Percentiles rank a stretch among this genome's conserved stretches.
These are phyloP conservation scores for Electrophaes corylata DNA, from an alignment of 2,888 invertebrate genomes.

Conservation along the genomic window DNA sequence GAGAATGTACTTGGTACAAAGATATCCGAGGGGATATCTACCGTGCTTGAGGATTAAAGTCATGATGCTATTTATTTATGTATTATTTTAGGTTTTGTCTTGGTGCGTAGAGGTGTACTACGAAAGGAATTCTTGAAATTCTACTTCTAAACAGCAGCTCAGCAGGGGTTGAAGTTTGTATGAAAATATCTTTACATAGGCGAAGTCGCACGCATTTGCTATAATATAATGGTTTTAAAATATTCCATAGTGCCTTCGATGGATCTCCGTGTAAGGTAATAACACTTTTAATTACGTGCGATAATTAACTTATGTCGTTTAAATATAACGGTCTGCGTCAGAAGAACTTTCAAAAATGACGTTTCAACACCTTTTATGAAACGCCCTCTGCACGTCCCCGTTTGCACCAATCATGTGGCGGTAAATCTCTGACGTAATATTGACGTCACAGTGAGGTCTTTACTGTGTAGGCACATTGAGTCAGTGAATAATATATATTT, in stretches of 20 bases:
- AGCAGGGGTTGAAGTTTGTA: no score
- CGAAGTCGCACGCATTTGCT: no score
- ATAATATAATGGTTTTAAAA: neutral
- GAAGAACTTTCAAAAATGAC: constrained; percentile 30
- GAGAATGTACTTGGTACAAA: no score
- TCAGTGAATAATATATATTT: constrained; percentile 38
- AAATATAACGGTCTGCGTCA: constrained; percentile 28
- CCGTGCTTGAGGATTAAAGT: no score
- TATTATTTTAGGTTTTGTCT: no score
- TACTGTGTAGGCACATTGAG: constrained; percentile 34
- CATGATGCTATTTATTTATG: no score
- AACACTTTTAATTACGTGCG: constrained; percentile 21
- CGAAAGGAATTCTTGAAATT: no score
- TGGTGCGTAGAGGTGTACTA: no score
- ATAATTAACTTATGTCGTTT: constrained; percentile 18
- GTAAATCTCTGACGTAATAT: constrained; percentile 29
- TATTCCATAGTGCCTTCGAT: constrained; percentile 8
- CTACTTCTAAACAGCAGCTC: no score
- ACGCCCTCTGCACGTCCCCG: constrained; percentile 32
- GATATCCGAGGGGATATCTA: no score
- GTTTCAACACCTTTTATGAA: constrained; percentile 16
- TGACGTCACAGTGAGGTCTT: constrained; percentile 43
- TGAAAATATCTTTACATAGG: no score
- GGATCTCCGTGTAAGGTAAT: constrained; percentile 12
- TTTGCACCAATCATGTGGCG: constrained; percentile 37